Conservation (phyloP, 2,113 vertebrate species). For the Columbina picui region DNA sequence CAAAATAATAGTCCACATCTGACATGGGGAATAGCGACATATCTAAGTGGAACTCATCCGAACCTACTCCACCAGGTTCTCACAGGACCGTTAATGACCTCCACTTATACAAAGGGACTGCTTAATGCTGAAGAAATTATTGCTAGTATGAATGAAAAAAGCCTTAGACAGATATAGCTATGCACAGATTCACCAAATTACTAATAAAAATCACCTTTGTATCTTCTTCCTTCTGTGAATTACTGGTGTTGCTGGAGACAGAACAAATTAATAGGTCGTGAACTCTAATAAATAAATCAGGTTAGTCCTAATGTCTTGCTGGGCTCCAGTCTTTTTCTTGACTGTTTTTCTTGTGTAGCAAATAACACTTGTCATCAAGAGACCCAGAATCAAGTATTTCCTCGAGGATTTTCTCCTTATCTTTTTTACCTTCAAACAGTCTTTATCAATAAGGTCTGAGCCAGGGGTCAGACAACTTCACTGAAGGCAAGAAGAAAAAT, state of each 20-base stretch:
- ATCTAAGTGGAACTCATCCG: not conserved
- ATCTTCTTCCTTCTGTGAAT: conserved; percentile 9
- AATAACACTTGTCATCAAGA: not conserved
- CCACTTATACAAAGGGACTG: conserved; percentile 35
- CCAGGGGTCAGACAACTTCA: not conserved
- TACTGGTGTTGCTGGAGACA: conserved; percentile 24
- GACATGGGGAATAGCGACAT: not conserved
- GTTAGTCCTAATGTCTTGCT: not conserved
- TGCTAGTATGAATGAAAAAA: conserved; percentile 42
- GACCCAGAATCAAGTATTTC: not conserved
- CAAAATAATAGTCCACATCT: conserved; percentile 23
- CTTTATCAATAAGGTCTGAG: not conserved
- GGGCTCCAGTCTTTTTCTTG: not conserved
- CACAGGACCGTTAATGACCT: conserved; percentile 44
- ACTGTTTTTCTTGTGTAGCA: not conserved
- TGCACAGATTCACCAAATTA: conserved; percentile 35
- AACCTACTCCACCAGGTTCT: conserved; percentile 16
- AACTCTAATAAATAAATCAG: conserved; percentile 9
- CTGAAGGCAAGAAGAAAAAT: not conserved
- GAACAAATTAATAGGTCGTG: conserved; percentile 24
- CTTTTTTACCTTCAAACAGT: not conserved
- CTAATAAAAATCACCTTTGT: conserved; percentile 46
- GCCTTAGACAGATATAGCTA: conserved; percentile 28
- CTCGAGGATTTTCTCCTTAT: not conserved
- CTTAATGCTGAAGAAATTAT: conserved; percentile 37